Evolutionary conservation across 2,797 vertebrate species (phyloP).

Genomic region (Rachycentron canadum): DNA sequence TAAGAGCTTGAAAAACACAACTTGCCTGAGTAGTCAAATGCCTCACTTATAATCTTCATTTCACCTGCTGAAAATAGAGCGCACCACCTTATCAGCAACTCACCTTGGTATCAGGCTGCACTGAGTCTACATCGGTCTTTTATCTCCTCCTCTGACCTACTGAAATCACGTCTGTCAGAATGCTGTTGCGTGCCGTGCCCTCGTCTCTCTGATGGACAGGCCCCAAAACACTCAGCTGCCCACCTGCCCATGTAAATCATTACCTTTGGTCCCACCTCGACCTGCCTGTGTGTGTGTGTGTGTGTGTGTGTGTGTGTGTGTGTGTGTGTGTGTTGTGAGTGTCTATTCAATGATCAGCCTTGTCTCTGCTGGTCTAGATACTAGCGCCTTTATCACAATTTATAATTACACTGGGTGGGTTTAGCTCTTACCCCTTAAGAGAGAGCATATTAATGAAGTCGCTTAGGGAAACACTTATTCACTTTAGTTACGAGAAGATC

Average conservation of each 20-base stretch:
- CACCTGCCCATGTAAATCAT: slow-evolving; percentile 46
- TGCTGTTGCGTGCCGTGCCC: slow-evolving; percentile 35
- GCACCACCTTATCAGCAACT: slow-evolving; percentile 9
- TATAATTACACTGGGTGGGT: neutral
- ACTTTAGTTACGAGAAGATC: neutral
- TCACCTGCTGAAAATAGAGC: slow-evolving; percentile 17
- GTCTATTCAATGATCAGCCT: neutral
- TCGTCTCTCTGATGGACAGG: slow-evolving; percentile 26
- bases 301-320: slow-evolving; percentile 1
- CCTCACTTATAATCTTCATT: slow-evolving; percentile 19
- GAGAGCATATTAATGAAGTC: neutral
- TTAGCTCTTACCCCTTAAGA: neutral
- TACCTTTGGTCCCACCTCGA: slow-evolving; percentile 24
- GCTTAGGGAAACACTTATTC: neutral
- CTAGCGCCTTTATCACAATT: neutral
- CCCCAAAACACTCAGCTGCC: slow-evolving; percentile 33
- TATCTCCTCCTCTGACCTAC: slow-evolving; percentile 32
- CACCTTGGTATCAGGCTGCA: slow-evolving; percentile 28
- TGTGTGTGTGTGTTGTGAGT: neutral
- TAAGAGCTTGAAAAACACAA: slow-evolving; percentile 37
- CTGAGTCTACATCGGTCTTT: slow-evolving; percentile 3
- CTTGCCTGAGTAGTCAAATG: slow-evolving; percentile 17
- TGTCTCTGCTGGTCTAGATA: neutral
- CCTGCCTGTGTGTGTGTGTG: neutral
- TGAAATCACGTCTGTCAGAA: slow-evolving; percentile 36